Percentiles rank a stretch among this genome's conserved stretches.
phyloP scores from a whole-genome alignment of 2,113 vertebrate genomes.

The Cheilinus undulatus region DNA sequence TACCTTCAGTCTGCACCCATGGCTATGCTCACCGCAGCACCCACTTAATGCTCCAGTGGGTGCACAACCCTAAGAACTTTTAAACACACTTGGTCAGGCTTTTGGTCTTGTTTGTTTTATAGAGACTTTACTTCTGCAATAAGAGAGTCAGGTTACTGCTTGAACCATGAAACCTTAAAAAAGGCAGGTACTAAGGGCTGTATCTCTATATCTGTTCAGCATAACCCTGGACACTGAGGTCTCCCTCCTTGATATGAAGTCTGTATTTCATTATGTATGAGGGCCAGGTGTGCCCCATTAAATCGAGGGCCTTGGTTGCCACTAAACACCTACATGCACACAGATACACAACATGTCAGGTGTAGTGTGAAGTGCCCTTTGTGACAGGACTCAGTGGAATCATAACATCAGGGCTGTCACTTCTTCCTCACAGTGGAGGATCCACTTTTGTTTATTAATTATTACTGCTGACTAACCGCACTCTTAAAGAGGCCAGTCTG shows the following conservation, averaged over 20 bases:
- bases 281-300: constrained; percentile 84
- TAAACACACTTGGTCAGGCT: no score
- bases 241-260: constrained; percentile 79
- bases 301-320: constrained; percentile 64
- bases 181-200: constrained; percentile 62
- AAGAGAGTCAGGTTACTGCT: constrained; percentile 1
- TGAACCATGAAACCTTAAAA: constrained; percentile 62
- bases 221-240: constrained; percentile 77
- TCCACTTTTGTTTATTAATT: constrained; percentile 70
- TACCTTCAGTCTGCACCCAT: constrained; percentile 26
- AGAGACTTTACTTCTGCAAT: constrained; percentile 22
- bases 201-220: constrained; percentile 80
- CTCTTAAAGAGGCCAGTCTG: constrained; percentile 45
- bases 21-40: constrained; percentile 18
- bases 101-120: constrained; percentile 5
- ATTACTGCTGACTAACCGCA: constrained; percentile 51
- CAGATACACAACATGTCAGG: constrained; percentile 27
- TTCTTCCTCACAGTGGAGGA: constrained; percentile 24
- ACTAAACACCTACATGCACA: constrained; percentile 32
- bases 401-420: constrained; percentile 33
- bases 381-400: constrained; percentile 40
- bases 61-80: not conserved
- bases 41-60: constrained; percentile 27
- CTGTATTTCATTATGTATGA: constrained; percentile 83
- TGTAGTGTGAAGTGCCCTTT: constrained; percentile 63